phyloP scores from a whole-genome alignment of 1,140 invertebrate genomes.

The Octopus sinensis region DNA sequence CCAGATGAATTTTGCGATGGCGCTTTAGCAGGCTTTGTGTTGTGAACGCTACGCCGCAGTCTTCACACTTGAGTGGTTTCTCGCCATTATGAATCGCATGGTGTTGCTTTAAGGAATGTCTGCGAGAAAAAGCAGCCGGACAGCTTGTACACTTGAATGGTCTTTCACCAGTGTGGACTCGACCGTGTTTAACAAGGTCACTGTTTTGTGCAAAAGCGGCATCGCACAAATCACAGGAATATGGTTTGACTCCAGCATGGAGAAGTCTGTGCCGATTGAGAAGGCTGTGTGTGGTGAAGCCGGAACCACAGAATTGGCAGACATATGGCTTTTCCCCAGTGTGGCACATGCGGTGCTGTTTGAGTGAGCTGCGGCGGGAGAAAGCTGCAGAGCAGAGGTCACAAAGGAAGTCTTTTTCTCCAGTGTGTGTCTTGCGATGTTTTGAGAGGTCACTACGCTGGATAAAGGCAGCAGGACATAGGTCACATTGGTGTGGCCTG shows the following conservation, averaged over 20 bases:
- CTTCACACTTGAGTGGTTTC: constrained; percentile 18
- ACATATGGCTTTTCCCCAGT: constrained; percentile 1
- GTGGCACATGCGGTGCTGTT: neutral
- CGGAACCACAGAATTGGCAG: neutral
- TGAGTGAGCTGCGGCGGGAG: neutral
- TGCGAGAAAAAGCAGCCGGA: constrained; percentile 10
- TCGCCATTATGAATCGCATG: constrained; percentile 22
- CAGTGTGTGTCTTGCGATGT: neutral
- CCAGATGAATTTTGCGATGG: constrained; percentile 14
- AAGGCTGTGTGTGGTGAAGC: constrained; percentile 4
- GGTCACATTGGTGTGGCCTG: neutral
- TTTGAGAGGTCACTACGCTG: neutral
- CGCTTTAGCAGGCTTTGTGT: neutral
- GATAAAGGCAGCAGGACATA: neutral
- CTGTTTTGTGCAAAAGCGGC: constrained; percentile 84
- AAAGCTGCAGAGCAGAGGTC: neutral
- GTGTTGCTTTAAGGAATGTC: constrained; percentile 18
- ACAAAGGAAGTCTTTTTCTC: neutral
- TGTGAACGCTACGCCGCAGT: constrained; percentile 19
- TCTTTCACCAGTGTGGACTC: constrained; percentile 14
- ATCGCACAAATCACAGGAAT: constrained; percentile 72
- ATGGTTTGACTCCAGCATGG: constrained; percentile 35
- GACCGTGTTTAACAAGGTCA: constrained; percentile 67
- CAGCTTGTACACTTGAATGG: constrained; percentile 19
- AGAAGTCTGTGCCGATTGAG: constrained; percentile 30